Conservation (phyloP, 2,888 invertebrate genomes). For the Tubulanus polymorphus region DNA sequence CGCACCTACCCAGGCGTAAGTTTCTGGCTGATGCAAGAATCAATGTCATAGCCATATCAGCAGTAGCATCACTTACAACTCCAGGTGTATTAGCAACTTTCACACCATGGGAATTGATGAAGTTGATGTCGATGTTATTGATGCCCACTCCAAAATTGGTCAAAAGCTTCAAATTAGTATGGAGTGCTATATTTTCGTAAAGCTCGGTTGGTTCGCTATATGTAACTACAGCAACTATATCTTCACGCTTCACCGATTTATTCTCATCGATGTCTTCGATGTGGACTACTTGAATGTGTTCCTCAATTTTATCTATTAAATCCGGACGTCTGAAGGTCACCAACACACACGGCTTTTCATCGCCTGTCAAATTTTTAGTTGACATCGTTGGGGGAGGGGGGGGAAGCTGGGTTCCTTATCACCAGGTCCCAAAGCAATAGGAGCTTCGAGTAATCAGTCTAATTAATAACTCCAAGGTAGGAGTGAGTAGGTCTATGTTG, state of each 20-base stretch:
- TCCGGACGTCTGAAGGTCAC: too few species aligned
- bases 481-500: too few species aligned
- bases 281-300: background rate
- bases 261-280: background rate
- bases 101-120: constrained; percentile 2
- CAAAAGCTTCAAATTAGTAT: constrained; percentile 3
- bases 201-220: background rate
- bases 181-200: constrained; percentile 1
- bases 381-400: too few species aligned
- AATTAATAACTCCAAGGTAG: too few species aligned
- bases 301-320: background rate
- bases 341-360: too few species aligned
- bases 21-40: constrained; percentile 9
- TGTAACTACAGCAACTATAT: constrained; percentile 1
- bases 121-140: constrained; percentile 4
- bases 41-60: constrained; percentile 4
- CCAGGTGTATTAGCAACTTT: constrained; percentile 7
- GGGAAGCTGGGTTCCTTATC: too few species aligned
- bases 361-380: too few species aligned
- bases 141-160: constrained; percentile 7
- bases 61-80: constrained; percentile 7
- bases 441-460: too few species aligned
- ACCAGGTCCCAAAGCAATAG: too few species aligned
- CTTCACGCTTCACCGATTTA: constrained; percentile 2
- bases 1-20: too few species aligned